A percentile compares a stretch with the other conserved stretches of the same genome.
Evolutionary conservation across 2,888 invertebrate species (phyloP).

Genomic region (Troides helena): DNA sequence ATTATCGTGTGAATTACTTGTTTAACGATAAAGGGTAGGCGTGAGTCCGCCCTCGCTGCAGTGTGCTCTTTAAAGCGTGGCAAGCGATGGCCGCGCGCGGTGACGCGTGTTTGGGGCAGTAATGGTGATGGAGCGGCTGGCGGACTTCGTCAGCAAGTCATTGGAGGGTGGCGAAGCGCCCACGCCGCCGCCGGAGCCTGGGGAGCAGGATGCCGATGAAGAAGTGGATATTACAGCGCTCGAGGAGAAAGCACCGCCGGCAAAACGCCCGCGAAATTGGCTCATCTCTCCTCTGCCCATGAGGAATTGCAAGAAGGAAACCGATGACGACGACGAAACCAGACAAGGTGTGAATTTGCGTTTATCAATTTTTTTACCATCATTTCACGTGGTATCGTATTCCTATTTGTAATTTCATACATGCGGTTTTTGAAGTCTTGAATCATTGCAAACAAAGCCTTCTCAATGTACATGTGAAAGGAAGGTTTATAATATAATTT

Average conservation of each 20-base stretch:
- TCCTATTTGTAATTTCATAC: neutral
- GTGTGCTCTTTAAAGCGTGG: conserved; percentile 63
- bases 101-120: conserved; percentile 67
- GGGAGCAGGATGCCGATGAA: conserved; percentile 65
- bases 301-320: conserved; percentile 62
- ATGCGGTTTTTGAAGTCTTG: neutral
- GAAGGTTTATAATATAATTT: too few species aligned
- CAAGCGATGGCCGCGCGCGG: conserved; percentile 67
- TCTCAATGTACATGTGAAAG: too few species aligned
- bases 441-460: too few species aligned
- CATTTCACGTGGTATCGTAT: neutral
- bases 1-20: conserved; percentile 30
- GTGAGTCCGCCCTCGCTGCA: conserved; percentile 57
- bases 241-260: conserved; percentile 65
- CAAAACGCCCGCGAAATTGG: conserved; percentile 71
- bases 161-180: conserved; percentile 83
- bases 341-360: conserved; percentile 59
- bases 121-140: conserved; percentile 91
- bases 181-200: conserved; percentile 72
- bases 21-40: conserved; percentile 53
- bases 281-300: conserved; percentile 68
- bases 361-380: neutral
- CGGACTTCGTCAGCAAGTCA: conserved; percentile 94
- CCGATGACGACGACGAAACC: conserved; percentile 64
- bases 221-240: conserved; percentile 76